phyloP scores from a whole-genome alignment of 2,113 vertebrate genomes.

The Pachypanchax playfairii region DNA sequence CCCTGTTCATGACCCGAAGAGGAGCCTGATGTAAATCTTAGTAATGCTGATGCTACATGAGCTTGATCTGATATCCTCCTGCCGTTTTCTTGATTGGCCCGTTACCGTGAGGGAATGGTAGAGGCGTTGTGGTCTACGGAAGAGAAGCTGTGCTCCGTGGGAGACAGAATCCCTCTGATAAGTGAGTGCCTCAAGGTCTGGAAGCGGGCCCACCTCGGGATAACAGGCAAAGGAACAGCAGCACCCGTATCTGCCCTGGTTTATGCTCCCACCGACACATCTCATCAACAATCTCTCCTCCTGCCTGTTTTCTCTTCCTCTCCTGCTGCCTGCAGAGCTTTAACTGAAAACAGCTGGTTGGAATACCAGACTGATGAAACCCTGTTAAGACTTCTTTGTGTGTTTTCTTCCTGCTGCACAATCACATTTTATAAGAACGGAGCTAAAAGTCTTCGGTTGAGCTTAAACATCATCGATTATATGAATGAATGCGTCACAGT shows the following conservation, averaged over 20 bases:
- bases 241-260: conserved; percentile 74
- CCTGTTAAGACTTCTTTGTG: conserved; percentile 63
- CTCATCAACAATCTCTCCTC: conserved; percentile 76
- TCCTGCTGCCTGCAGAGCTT: conserved; percentile 73
- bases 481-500: conserved; percentile 34
- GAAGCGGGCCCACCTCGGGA: conserved; percentile 74
- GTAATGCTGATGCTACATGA: conserved; percentile 59
- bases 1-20: conserved; percentile 51
- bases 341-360: conserved; percentile 86
- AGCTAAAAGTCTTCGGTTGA: conserved; percentile 72
- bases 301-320: conserved; percentile 48
- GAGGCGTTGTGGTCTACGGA: conserved; percentile 47
- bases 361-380: conserved; percentile 87
- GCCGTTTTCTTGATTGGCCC: conserved; percentile 62
- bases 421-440: conserved; percentile 82
- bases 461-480: conserved; percentile 63
- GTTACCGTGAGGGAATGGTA: conserved; percentile 52
- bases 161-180: conserved; percentile 75
- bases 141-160: conserved; percentile 62
- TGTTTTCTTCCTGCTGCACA: conserved; percentile 73
- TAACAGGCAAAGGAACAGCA: conserved; percentile 72
- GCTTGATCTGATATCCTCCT: conserved; percentile 67
- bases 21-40: conserved; percentile 56
- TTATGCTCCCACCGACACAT: conserved; percentile 77
- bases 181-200: conserved; percentile 76